phyloP scores from a whole-genome alignment of 2,113 vertebrate genomes.

The Willisornis vidua region DNA sequence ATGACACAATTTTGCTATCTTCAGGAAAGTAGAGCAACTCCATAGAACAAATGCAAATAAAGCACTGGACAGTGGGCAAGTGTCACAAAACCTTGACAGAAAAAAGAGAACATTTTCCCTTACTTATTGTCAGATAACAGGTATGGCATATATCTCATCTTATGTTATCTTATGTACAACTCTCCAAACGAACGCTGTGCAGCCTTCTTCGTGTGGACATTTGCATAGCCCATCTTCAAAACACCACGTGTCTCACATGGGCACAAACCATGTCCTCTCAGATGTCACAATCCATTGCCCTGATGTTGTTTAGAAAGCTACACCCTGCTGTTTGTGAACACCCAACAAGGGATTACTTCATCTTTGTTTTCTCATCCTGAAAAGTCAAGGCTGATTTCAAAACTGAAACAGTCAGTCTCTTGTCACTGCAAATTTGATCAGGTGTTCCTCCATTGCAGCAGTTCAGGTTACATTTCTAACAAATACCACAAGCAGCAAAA shows the following conservation, averaged over 20 bases:
- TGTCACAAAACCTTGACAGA: neutral
- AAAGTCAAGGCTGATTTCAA: slow-evolving; percentile 34
- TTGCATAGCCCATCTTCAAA: neutral
- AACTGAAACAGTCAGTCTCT: slow-evolving; percentile 11
- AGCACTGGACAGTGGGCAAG: neutral
- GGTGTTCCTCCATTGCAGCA: neutral
- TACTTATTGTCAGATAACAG: neutral
- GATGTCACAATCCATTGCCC: neutral
- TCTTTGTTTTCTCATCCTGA: slow-evolving; percentile 5
- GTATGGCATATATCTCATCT: neutral
- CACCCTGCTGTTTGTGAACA: neutral
- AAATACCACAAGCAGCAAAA: slow-evolving; percentile 57
- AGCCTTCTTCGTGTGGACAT: neutral
- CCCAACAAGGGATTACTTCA: neutral
- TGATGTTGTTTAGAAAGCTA: neutral
- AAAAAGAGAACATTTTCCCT: neutral
- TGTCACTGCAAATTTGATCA: slow-evolving; percentile 47
- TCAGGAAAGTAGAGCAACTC: neutral
- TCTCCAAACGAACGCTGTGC: neutral
- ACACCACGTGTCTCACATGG: neutral
- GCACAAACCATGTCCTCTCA: neutral
- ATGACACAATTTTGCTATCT: neutral
- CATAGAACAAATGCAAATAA: neutral
- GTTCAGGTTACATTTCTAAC: slow-evolving; percentile 57
- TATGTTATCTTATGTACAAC: neutral